Base-by-base conservation (phyloP, 2,888 invertebrate genomes). In the Oligia strigilis region DNA sequence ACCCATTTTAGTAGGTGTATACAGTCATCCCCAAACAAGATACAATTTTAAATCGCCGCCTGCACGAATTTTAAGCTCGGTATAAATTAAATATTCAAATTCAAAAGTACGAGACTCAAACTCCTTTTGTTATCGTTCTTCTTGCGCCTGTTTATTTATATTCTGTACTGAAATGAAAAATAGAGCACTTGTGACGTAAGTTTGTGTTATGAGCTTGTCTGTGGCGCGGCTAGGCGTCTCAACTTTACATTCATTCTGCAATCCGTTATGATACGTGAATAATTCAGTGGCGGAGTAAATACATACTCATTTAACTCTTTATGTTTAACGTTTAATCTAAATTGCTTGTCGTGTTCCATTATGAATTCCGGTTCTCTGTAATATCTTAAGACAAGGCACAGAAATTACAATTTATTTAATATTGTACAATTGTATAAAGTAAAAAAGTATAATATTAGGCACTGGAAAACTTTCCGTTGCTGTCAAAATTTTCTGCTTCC, bases 71-170 rank as follows among this genome's bases (percentile, higher is more conserved):
- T 90, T 82, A 88, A 89, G 89, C 83, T 80, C 71, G 65, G 87
- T 87, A 89, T 90, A 92, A 93, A 93, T 93, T 93, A 93, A 92
- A 93, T 92, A 93, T 94, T 93, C 84, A 93, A 91, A 92, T 90
- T 91, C 86, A 81, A 89, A 87, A 88, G 86, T 86, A 88, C 86
- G 83, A 87, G 86, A 89, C 90, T 90, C 90, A 86, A 89, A 90
- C 87, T 87, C 88, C 87, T 91, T 91, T 90, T 89, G 88, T 90
- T 89, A 90, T 89, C 81, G 81, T 81, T 87, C 80, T 83, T 84
- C 83, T 85, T 87, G 83, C 71, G 87, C 84, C 78, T 87, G 84
- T 84, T 89, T 87, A 84, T 87, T 87, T 87, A 85, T 88, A 82
- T 86, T 84, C 78, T 70, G 81, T 64, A 78, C 75, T 82, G 78